A percentile compares a stretch with the other conserved stretches of the same genome.
These are phyloP conservation scores for Ectemnius lituratus DNA, from an alignment of 2,888 invertebrate species.

Conservation along the genomic window DNA sequence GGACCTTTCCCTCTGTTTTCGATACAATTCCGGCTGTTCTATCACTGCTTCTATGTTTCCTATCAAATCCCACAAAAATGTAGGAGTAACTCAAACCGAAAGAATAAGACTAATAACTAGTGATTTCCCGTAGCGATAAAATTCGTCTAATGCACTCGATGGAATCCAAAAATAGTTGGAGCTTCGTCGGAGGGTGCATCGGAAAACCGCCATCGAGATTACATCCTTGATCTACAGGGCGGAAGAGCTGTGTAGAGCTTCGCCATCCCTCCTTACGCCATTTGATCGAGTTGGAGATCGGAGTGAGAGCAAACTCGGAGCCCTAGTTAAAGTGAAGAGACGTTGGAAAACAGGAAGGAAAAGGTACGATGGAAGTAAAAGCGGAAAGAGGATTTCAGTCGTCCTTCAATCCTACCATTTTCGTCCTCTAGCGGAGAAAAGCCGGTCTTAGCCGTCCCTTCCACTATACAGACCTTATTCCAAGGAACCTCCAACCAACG, in stretches of 20 bases:
- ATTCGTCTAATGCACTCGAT: no score
- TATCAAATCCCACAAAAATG: no score
- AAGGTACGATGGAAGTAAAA: neutral
- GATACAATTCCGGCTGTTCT: no score
- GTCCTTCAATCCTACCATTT: slow-evolving; percentile 44
- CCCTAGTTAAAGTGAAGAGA: neutral
- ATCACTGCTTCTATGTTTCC: no score
- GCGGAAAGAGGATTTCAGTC: slow-evolving; percentile 13
- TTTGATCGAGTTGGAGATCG: slow-evolving; percentile 19
- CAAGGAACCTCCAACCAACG: slow-evolving; percentile 10
- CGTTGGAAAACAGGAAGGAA: neutral
- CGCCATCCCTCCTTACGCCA: slow-evolving; percentile 14
- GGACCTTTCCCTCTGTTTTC: no score
- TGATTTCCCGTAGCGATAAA: no score
- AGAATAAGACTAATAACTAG: no score
- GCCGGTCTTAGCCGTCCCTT: slow-evolving; percentile 44
- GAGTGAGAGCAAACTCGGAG: neutral
- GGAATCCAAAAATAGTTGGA: neutral
- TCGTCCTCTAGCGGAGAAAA: slow-evolving; percentile 49
- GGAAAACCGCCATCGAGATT: slow-evolving; percentile 3
- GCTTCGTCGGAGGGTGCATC: neutral
- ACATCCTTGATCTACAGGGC: neutral
- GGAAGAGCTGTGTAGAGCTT: slow-evolving; percentile 14
- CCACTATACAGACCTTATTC: slow-evolving; percentile 7
- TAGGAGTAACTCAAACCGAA: no score